Percentiles rank a stretch among this genome's conserved stretches.
Conservation (phyloP, 2,888 invertebrate genomes). For the Laothoe populi region DNA sequence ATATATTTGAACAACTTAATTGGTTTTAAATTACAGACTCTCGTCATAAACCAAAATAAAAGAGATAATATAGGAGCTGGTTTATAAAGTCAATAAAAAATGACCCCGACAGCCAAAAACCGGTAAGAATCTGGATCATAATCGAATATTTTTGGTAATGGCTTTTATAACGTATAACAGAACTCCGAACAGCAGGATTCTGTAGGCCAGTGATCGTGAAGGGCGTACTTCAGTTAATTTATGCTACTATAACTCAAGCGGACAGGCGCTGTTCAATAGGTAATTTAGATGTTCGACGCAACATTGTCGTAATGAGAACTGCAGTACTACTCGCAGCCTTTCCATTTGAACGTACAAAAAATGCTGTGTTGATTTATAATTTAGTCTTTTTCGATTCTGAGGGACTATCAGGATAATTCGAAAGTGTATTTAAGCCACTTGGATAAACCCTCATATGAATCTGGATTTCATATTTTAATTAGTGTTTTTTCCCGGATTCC, state of each 20-base stretch:
- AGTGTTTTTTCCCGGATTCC: too few relatives aligned
- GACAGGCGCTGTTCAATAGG: conserved; percentile 75
- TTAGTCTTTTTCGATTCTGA: neutral
- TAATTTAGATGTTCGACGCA: conserved; percentile 81
- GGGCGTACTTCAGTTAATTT: conserved; percentile 77
- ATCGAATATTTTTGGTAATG: conserved; percentile 52
- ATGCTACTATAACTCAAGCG: conserved; percentile 80
- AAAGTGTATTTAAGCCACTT: too few relatives aligned
- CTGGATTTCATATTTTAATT: too few relatives aligned
- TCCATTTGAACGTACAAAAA: neutral
- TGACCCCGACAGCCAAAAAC: conserved; percentile 46
- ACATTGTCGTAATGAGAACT: conserved; percentile 82
- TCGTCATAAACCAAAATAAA: neutral
- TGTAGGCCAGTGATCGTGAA: conserved; percentile 57
- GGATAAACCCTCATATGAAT: too few relatives aligned
- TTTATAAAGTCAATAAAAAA: conserved; percentile 61
- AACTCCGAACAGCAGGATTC: conserved; percentile 51
- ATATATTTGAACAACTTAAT: conserved; percentile 5
- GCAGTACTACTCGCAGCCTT: conserved; percentile 29
- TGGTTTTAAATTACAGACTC: neutral
- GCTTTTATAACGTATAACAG: conserved; percentile 55
- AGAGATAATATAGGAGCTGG: conserved; percentile 33
- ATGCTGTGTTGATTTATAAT: conserved; percentile 6
- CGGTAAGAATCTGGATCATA: conserved; percentile 56
- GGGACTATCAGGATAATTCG: too few relatives aligned